Evolutionary conservation across 2,113 vertebrate genomes (phyloP).

Genomic region (Oreocharis arfaki): DNA sequence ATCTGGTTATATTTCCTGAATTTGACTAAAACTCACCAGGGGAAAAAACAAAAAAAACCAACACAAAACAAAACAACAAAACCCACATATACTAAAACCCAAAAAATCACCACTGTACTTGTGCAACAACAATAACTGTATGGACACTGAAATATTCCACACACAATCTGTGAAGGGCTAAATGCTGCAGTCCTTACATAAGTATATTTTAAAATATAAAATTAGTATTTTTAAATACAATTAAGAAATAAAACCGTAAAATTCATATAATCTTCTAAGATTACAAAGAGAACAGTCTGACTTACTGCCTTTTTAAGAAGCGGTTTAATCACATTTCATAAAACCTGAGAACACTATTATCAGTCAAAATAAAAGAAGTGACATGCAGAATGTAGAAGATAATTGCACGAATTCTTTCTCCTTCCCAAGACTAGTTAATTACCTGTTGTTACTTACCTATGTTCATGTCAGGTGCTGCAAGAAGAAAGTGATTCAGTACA

Average conservation of each 20-base stretch:
- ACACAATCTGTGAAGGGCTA: background rate
- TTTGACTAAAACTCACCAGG: background rate
- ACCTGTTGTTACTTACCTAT: conserved; percentile 70
- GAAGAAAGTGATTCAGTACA: conserved; percentile 58
- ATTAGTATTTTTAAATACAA: background rate
- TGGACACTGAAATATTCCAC: background rate
- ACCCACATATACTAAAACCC: background rate
- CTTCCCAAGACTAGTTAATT: conserved; percentile 43
- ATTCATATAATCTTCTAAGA: background rate
- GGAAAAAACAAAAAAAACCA: background rate
- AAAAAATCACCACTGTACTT: accelerated
- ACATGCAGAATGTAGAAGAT: conserved; percentile 11
- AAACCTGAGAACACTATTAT: background rate
- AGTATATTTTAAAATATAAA: background rate
- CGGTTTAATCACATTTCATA: background rate
- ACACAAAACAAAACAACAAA: background rate
- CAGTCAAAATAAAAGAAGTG: background rate
- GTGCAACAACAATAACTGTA: background rate
- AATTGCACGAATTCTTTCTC: background rate
- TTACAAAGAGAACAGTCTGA: conserved; percentile 15
- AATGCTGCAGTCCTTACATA: background rate
- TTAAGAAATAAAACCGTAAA: background rate
- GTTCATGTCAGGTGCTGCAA: conserved; percentile 43
- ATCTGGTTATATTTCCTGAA: background rate
- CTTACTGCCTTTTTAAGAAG: background rate